Evolutionary conservation across 2,797 vertebrate species (phyloP).

Genomic region (Knipowitschia caucasica): DNA sequence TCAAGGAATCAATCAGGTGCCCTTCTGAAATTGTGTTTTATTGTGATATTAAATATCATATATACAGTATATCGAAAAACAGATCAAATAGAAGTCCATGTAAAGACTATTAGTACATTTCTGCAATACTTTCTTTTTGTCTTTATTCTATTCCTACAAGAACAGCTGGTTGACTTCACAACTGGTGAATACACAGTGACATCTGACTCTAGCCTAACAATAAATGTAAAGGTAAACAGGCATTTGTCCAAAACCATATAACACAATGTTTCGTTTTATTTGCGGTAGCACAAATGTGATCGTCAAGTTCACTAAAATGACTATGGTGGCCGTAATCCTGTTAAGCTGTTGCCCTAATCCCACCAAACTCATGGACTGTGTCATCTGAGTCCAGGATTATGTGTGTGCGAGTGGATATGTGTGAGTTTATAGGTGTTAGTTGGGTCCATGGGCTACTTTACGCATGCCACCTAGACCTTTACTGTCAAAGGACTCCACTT

Average conservation of each 20-base stretch:
- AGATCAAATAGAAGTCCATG: too few species aligned
- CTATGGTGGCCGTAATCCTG: constrained; percentile 50
- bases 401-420: constrained; percentile 12
- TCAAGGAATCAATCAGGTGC: too few species aligned
- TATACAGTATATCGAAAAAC: too few species aligned
- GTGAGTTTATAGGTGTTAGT: constrained; percentile 4
- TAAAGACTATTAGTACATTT: too few species aligned
- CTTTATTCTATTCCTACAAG: not conserved
- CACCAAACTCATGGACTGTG: constrained; percentile 55
- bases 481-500: not conserved
- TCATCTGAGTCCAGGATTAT: constrained; percentile 53
- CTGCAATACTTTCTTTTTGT: not conserved
- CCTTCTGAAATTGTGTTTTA: too few species aligned
- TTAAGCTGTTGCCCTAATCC: constrained; percentile 55
- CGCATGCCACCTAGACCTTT: not conserved
- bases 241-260: too few species aligned
- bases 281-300: not conserved
- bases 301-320: constrained; percentile 43
- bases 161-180: not conserved
- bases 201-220: constrained; percentile 2
- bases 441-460: constrained; percentile 10
- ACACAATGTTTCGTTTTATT: not conserved
- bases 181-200: constrained; percentile 17
- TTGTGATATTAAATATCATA: too few species aligned
- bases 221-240: not conserved